Base-by-base conservation (phyloP, 2,888 invertebrate genomes). In the Cotesia congregata region DNA sequence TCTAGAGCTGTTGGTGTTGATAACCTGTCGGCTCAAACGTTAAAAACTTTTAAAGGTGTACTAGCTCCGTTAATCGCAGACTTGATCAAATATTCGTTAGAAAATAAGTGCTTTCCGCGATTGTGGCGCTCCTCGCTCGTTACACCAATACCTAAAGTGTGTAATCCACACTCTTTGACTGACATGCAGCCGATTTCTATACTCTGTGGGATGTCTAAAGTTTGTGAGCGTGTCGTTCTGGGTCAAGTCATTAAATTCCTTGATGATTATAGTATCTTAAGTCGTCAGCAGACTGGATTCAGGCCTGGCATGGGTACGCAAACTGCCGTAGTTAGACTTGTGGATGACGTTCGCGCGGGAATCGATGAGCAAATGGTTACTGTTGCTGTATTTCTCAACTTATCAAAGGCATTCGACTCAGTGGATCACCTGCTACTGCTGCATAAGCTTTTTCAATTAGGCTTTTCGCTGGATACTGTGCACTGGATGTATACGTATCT, bases 291-390 rank as follows among this genome's bases (percentile, higher is more conserved):
- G 39, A 67, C 62, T 12, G 77, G 73, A 6, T 77, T 50, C n/a
- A n/a, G 77, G 5, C n/a, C 15, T 12, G 77, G 73, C 1, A 64
- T 68, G n/a, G 67, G 73, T 40, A 77, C 77, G 12, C 77, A 77
- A 15, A 62, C 77, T 6, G 77, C 73, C 1, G 7, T 73, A 0
- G 61, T 77, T 30, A 67, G 59, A 9, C 38, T 77, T 0, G 50
- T 39, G 6, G 77, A 77, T 9, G 77, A 69, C 12, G 62, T 76
- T 1, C 59, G 76, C 15, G 6, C 38, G 9, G 67, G 60, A 0
- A 76, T 76, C 9, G 72, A 67, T 9, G 59, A 20, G 4, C 67
- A 40, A 2, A 20, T 64, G 3, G 17, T 75, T 5, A 71, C 75
- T 2, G 17, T 72, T 59, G 71, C 64, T 0, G 20, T 71, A 0